Percentiles rank a stretch among this genome's conserved stretches.
These are phyloP conservation scores for Drosophila repleta DNA, from an alignment of 1,140 invertebrate genomes.

Conservation along the genomic window DNA sequence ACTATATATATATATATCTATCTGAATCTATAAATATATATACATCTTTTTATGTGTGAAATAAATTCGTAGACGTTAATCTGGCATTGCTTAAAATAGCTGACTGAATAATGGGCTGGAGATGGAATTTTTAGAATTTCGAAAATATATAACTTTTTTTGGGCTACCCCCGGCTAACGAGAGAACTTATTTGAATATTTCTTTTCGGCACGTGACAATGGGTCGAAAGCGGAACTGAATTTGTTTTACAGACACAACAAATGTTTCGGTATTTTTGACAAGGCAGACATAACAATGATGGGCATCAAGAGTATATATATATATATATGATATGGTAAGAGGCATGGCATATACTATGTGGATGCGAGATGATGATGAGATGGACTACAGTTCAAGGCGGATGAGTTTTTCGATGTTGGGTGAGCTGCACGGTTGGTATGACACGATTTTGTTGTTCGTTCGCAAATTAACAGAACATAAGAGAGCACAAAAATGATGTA, in stretches of 20 bases:
- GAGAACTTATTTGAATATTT: slow-evolving; percentile 65
- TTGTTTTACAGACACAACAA: slow-evolving; percentile 48
- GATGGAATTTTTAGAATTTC: slow-evolving; percentile 14
- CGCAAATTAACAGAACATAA: slow-evolving; percentile 47
- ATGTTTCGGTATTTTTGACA: slow-evolving; percentile 23
- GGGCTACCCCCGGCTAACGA: slow-evolving; percentile 73
- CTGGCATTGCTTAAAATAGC: slow-evolving; percentile 37
- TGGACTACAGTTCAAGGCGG: slow-evolving; percentile 7
- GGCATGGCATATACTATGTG: slow-evolving; percentile 14
- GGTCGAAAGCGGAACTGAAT: slow-evolving; percentile 22
- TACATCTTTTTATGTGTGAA: slow-evolving; percentile 10
- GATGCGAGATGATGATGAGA: neutral
- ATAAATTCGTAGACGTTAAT: slow-evolving; percentile 13
- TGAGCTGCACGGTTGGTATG: slow-evolving; percentile 64
- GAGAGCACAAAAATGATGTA: slow-evolving; percentile 53
- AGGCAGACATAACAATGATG: slow-evolving; percentile 37
- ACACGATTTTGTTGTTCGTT: slow-evolving; percentile 25
- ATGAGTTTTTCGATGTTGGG: slow-evolving; percentile 29
- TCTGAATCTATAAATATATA: neutral
- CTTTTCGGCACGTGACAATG: slow-evolving; percentile 63
- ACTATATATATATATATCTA: slow-evolving; percentile 2
- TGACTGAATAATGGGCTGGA: slow-evolving; percentile 41
- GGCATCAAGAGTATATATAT: slow-evolving; percentile 6
- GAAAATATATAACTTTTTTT: slow-evolving; percentile 14
- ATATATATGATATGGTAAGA: slow-evolving; percentile 27